Percentiles rank a stretch among this genome's conserved stretches.
Conservation (phyloP, 2,113 vertebrate species). For the Chunga burmeisteri region DNA sequence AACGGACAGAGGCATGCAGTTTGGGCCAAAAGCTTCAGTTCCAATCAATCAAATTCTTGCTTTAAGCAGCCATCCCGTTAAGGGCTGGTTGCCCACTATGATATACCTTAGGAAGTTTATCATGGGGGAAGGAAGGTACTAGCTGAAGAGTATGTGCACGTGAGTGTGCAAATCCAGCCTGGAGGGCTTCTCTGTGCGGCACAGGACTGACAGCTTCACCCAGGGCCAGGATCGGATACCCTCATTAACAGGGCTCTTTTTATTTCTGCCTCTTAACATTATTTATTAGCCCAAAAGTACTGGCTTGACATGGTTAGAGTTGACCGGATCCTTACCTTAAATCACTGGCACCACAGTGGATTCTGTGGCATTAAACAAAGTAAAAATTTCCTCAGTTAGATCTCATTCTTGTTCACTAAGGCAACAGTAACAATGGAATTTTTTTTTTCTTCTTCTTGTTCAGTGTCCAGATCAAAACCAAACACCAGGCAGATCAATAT, state of each 20-base stretch:
- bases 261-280: background rate
- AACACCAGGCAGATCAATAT: background rate
- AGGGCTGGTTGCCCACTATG: rapidly evolving
- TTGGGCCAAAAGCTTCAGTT: background rate
- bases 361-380: background rate
- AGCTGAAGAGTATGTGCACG: background rate
- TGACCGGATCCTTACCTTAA: background rate
- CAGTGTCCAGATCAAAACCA: background rate
- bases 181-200: background rate
- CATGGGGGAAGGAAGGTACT: background rate
- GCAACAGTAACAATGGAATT: background rate
- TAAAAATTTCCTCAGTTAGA: background rate
- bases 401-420: background rate
- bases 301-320: background rate
- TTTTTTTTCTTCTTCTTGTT: background rate
- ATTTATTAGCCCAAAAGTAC: background rate
- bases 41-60: background rate
- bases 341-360: background rate
- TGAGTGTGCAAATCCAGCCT: background rate
- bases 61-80: background rate
- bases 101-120: background rate
- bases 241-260: background rate
- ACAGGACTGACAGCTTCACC: background rate
- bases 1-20: background rate
- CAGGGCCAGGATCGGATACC: rapidly evolving